Evolutionary conservation across 2,888 invertebrate genomes (phyloP).

Genomic region (Bugulina stolonifera): DNA sequence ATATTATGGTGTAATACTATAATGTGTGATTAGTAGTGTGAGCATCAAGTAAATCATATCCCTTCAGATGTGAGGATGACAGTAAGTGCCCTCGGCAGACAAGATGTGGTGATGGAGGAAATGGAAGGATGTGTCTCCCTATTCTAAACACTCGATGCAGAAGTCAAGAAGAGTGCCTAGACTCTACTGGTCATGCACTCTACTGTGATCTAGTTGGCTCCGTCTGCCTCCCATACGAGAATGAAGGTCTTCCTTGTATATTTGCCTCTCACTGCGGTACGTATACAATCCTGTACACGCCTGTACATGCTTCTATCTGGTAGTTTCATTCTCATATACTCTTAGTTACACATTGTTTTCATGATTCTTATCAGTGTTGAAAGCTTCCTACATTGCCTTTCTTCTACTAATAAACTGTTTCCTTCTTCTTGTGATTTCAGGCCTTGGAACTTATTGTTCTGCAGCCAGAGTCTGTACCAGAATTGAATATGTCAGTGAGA

Average conservation of each 20-base stretch:
- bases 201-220: background rate
- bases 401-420: too few species aligned
- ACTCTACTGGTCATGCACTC: background rate
- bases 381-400: too few species aligned
- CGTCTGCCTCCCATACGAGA: background rate
- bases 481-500: background rate
- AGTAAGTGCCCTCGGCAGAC: background rate
- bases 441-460: background rate
- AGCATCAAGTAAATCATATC: too few species aligned
- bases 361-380: too few species aligned
- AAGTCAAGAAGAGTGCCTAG: background rate
- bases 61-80: constrained; percentile 13
- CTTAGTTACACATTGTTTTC: too few species aligned
- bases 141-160: background rate
- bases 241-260: background rate
- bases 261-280: background rate
- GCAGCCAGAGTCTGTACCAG: background rate
- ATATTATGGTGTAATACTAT: too few species aligned
- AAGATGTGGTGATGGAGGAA: background rate
- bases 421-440: background rate
- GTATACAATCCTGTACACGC: background rate
- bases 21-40: too few species aligned
- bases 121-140: background rate
- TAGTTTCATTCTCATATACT: too few species aligned
- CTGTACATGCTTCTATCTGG: too few species aligned